phyloP scores from a whole-genome alignment of 2,797 vertebrate genomes.

The Coreius guichenoti region DNA sequence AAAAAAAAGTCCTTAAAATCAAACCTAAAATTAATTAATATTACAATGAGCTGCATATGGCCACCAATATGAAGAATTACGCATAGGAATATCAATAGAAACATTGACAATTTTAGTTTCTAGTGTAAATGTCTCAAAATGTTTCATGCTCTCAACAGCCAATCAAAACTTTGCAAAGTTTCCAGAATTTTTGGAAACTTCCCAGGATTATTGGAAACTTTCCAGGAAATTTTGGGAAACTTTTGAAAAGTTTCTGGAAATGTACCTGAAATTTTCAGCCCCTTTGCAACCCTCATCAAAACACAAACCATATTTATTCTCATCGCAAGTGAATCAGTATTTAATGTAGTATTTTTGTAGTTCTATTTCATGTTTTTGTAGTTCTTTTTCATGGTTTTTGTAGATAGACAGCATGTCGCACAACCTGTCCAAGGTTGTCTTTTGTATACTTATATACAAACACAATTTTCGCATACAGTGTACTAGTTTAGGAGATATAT shows the following conservation, averaged over 20 bases:
- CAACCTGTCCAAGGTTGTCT: neutral
- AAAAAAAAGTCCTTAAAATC: neutral
- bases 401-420: neutral
- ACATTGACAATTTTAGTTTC: neutral
- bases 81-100: neutral
- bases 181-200: too few relatives aligned
- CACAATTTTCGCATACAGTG: neutral
- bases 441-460: neutral
- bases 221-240: too few relatives aligned
- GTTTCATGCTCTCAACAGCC: neutral
- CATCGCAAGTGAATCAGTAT: neutral
- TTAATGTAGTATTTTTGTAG: neutral
- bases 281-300: neutral
- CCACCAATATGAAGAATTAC: neutral
- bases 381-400: neutral
- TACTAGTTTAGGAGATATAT: conserved; percentile 1
- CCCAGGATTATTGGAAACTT: too few relatives aligned
- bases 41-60: neutral
- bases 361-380: neutral
- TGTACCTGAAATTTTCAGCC: too few relatives aligned
- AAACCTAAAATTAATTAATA: neutral
- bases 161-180: neutral
- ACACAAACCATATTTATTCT: neutral
- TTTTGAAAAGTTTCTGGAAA: too few relatives aligned
- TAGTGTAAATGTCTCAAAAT: neutral